Conservation (phyloP, 2,113 vertebrate genomes). For the Antechinus stuartii region DNA sequence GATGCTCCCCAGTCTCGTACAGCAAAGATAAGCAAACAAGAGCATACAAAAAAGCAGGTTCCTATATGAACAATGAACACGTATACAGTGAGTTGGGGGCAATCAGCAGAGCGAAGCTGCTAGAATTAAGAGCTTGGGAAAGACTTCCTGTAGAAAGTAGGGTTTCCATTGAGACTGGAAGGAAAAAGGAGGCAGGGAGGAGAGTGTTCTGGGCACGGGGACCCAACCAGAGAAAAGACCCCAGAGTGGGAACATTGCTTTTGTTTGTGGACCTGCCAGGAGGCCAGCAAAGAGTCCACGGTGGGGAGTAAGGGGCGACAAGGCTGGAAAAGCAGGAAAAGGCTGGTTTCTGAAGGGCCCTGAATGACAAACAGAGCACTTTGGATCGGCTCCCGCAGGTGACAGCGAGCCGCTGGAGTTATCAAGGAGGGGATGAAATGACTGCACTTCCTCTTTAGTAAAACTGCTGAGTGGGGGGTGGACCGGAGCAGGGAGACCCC, state of each 20-base stretch:
- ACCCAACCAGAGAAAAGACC: neutral
- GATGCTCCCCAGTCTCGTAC: neutral
- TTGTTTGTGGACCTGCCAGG: neutral
- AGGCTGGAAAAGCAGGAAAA: neutral
- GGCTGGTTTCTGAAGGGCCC: neutral
- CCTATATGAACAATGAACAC: neutral
- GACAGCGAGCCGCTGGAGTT: neutral
- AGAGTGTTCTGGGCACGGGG: neutral
- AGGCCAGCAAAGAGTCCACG: neutral
- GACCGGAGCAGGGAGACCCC: neutral
- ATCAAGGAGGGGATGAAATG: neutral
- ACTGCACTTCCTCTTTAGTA: neutral
- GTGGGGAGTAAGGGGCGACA: neutral
- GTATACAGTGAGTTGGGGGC: neutral
- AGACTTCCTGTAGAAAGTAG: neutral
- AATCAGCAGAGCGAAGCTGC: neutral
- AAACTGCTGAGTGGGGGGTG: neutral
- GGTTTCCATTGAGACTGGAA: neutral
- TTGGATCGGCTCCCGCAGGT: neutral
- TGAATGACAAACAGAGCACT: neutral
- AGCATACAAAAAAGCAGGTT: neutral
- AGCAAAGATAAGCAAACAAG: neutral
- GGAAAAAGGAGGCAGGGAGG: neutral
- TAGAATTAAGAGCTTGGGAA: neutral
- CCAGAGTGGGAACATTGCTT: neutral